A percentile compares a stretch with the other conserved stretches of the same genome.
These are phyloP conservation scores for Gasterosteus nipponicus DNA, from an alignment of 2,113 vertebrate species.

Conservation along the genomic window DNA sequence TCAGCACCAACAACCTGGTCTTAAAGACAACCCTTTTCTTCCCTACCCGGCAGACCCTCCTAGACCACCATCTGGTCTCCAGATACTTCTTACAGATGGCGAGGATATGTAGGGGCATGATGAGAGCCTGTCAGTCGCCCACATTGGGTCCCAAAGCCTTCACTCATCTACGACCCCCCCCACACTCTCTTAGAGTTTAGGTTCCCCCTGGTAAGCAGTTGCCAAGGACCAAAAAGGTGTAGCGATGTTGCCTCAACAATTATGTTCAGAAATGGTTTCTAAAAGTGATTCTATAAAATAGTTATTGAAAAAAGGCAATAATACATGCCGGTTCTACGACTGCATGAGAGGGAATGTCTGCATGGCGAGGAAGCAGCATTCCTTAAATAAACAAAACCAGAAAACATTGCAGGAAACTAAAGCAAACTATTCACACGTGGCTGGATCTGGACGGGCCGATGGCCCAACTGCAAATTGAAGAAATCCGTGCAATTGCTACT, in stretches of 20 bases:
- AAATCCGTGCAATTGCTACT: neutral
- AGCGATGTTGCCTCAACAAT: neutral
- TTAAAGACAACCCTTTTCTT: neutral
- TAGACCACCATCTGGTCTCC: neutral
- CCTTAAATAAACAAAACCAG: neutral
- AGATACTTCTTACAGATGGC: neutral
- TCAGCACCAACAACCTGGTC: neutral
- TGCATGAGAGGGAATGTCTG: neutral
- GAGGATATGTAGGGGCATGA: neutral
- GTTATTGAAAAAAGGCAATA: neutral
- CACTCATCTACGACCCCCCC: neutral
- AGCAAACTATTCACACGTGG: neutral
- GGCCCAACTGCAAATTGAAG: neutral
- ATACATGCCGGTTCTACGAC: neutral
- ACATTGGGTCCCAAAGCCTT: neutral
- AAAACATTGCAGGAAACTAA: neutral
- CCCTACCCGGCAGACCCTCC: neutral
- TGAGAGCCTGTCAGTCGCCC: neutral
- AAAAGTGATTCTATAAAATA: too few relatives aligned
- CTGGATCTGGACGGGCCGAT: neutral
- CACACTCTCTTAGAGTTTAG: neutral
- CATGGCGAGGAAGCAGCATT: neutral
- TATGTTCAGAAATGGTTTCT: neutral
- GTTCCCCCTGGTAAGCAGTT: neutral
- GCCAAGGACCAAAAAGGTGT: slow-evolving; percentile 2